Evolutionary conservation across 53 echinoderm and acorn worm species (phyloP).

Genomic region (Henricia sp.): DNA sequence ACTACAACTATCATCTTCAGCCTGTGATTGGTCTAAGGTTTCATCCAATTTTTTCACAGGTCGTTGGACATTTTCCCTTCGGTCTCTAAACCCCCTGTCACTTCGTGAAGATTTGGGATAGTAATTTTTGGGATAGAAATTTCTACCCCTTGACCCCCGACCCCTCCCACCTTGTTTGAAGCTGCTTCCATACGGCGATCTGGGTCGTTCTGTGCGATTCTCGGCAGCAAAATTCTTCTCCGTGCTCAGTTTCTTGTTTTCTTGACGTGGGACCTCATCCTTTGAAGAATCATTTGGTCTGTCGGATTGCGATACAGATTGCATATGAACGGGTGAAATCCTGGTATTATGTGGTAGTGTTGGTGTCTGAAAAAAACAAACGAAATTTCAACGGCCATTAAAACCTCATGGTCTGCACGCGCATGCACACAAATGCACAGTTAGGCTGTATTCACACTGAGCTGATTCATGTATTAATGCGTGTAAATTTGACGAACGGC

Average conservation of each 20-base stretch:
- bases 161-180: constrained; percentile 43
- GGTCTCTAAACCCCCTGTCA: not conserved
- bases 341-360: constrained; percentile 35
- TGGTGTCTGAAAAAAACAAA: constrained; percentile 39
- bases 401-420: too few relatives aligned
- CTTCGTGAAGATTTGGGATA: not conserved
- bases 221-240: not conserved
- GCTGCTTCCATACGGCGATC: constrained; percentile 1
- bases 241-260: not conserved
- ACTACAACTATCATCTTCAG: not conserved
- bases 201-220: not conserved
- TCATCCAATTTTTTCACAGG: not conserved
- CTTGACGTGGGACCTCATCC: not conserved
- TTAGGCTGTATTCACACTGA: not conserved
- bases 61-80: constrained; percentile 8
- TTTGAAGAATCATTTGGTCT: not conserved
- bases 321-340: constrained; percentile 19
- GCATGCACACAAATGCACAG: not conserved
- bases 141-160: constrained; percentile 23
- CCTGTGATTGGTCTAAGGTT: constrained; percentile 21
- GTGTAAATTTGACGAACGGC: not conserved
- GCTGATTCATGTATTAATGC: not conserved
- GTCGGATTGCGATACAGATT: not conserved
- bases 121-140: not conserved
- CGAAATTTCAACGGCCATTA: too few relatives aligned